Evolutionary conservation across 2,888 invertebrate species (phyloP).

Genomic region (Epirrita christyi): DNA sequence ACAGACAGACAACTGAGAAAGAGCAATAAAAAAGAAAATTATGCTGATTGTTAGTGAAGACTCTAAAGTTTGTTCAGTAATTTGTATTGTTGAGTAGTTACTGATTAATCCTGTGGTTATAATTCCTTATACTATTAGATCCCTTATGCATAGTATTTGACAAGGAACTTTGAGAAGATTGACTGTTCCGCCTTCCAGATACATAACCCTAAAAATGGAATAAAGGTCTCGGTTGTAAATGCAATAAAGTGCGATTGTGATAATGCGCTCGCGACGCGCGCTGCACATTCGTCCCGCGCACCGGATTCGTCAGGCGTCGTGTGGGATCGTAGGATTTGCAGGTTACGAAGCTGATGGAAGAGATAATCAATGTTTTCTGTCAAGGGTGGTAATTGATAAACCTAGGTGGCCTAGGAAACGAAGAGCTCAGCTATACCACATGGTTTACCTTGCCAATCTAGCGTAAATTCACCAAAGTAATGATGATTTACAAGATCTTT

Average conservation of each 20-base stretch:
- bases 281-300: conserved; percentile 59
- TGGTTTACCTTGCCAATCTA: no score
- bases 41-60: no score
- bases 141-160: not conserved
- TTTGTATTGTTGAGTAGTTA: no score
- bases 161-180: no score
- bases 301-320: conserved; percentile 66
- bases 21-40: no score
- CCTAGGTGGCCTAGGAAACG: not conserved
- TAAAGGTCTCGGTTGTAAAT: conserved; percentile 27
- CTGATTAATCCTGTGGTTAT: not conserved
- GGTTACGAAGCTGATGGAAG: not conserved
- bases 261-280: conserved; percentile 38
- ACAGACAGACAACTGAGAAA: no score
- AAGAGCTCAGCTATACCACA: not conserved
- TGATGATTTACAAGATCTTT: no score
- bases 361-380: not conserved
- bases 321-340: conserved; percentile 43
- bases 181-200: not conserved
- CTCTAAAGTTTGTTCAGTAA: no score
- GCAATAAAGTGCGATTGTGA: conserved; percentile 53
- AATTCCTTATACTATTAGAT: not conserved
- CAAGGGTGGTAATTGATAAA: not conserved
- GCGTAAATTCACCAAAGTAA: no score
- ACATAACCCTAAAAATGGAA: not conserved